A percentile compares a stretch with the other conserved stretches of the same genome.
phyloP scores from a whole-genome alignment of 2,797 vertebrate species.

The Glossophaga mutica region DNA sequence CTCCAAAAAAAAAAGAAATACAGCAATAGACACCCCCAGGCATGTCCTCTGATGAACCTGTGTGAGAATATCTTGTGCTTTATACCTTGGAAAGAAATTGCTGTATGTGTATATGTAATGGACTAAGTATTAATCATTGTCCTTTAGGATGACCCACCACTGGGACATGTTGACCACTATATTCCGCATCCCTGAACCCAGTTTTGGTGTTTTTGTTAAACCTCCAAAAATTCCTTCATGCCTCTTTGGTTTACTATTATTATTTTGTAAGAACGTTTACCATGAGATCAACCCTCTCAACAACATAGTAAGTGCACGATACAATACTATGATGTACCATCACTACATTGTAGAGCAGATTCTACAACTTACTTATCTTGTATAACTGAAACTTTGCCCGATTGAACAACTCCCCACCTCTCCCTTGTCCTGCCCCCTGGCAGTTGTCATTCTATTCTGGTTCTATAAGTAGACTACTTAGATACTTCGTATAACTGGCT shows the following conservation, averaged over 20 bases:
- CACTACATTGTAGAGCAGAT: background rate
- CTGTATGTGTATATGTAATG: background rate
- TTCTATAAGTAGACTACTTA: background rate
- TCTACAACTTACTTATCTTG: background rate
- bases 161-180: background rate
- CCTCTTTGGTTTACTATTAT: background rate
- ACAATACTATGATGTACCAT: background rate
- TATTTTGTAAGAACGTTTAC: background rate
- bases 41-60: background rate
- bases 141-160: background rate
- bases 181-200: background rate
- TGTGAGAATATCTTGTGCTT: background rate
- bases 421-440: background rate
- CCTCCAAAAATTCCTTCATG: background rate
- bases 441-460: background rate
- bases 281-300: background rate
- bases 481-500: background rate
- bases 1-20: background rate
- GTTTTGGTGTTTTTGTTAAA: background rate
- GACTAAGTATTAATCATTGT: background rate
- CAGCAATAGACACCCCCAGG: background rate
- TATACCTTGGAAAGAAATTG: background rate
- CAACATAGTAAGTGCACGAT: too few relatives aligned
- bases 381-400: background rate
- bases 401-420: background rate